Conservation (phyloP, 2,888 invertebrate genomes). For the Oxystoma pomonae region DNA sequence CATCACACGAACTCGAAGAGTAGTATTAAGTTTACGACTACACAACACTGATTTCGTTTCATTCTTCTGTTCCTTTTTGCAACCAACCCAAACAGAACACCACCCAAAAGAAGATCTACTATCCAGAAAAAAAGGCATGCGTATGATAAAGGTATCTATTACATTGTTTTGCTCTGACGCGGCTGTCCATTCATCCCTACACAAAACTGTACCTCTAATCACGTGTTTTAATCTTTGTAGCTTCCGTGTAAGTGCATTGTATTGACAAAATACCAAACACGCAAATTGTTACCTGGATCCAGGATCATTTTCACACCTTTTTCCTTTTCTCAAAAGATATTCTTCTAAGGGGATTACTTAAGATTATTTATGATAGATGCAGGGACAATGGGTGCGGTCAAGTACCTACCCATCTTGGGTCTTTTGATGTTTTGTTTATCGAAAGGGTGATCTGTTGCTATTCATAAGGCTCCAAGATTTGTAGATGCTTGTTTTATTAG, state of each 20-base stretch:
- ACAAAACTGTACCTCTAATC: background rate
- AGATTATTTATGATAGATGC: background rate
- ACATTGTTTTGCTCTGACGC: slow-evolving; percentile 37
- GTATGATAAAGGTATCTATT: slow-evolving; percentile 35
- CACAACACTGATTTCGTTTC: too few species aligned
- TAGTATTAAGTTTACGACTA: too few species aligned
- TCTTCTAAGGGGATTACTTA: background rate
- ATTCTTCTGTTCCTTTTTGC: too few species aligned
- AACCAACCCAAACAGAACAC: background rate
- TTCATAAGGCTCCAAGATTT: too few species aligned
- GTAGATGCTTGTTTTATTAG: too few species aligned
- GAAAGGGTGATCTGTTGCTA: too few species aligned
- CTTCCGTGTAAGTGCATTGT: background rate
- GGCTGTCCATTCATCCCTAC: slow-evolving; percentile 34
- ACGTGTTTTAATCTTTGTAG: background rate
- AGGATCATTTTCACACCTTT: background rate
- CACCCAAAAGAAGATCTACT: background rate
- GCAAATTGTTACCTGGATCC: background rate
- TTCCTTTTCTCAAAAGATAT: background rate
- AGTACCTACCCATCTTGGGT: background rate
- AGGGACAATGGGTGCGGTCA: background rate
- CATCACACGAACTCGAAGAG: too few species aligned
- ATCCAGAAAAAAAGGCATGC: background rate
- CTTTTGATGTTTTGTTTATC: too few species aligned
- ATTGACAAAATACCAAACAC: background rate